phyloP scores from a whole-genome alignment of 2,888 invertebrate genomes.

The Aphrophora alni region DNA sequence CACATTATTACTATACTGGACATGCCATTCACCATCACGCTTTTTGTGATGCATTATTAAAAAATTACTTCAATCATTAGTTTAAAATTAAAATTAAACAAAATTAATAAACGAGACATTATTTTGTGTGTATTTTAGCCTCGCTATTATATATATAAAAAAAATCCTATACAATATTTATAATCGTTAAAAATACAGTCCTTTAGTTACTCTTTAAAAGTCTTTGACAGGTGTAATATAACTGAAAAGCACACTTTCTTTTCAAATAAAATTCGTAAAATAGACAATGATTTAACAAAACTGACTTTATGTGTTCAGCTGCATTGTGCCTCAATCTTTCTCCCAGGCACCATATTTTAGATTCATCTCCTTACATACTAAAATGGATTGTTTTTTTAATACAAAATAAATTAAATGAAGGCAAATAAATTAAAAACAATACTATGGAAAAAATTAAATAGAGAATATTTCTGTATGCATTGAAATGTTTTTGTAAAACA shows the following conservation, averaged over 20 bases:
- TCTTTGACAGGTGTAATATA: slow-evolving; percentile 10
- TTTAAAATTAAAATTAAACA: slow-evolving; percentile 32
- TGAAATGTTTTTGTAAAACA: slow-evolving; percentile 6
- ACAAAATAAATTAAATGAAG: neutral
- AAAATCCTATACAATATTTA: slow-evolving; percentile 28
- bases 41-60: slow-evolving; percentile 39
- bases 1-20: slow-evolving; percentile 15
- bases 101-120: slow-evolving; percentile 34
- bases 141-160: slow-evolving; percentile 10
- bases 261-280: neutral
- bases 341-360: neutral
- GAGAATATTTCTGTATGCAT: neutral
- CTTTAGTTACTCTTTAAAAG: slow-evolving; percentile 26
- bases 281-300: neutral
- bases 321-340: neutral
- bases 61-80: slow-evolving; percentile 31
- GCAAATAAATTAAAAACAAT: slow-evolving; percentile 6
- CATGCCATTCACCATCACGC: slow-evolving; percentile 23
- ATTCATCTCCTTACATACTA: neutral
- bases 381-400: neutral
- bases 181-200: slow-evolving; percentile 36
- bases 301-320: neutral
- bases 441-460: neutral
- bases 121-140: slow-evolving; percentile 33
- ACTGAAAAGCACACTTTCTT: slow-evolving; percentile 11